Base-by-base conservation (phyloP, 2,797 vertebrate genomes). In the Gadopsis marmoratus region DNA sequence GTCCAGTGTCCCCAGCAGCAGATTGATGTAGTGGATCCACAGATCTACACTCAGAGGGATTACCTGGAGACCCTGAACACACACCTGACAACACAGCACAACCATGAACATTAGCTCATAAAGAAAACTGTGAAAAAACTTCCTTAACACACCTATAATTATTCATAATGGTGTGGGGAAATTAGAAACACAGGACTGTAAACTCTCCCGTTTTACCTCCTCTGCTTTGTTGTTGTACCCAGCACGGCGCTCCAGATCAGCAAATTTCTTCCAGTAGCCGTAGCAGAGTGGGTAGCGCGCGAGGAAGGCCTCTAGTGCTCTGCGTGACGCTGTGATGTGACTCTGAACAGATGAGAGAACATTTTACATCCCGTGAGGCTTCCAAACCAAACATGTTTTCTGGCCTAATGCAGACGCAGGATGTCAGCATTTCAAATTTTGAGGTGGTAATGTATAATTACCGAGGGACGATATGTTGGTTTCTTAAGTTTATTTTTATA, bases 211-310 rank as follows among this genome's bases (percentile, higher is more conserved):
- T 2, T 59, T 64, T 83, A 97, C 97, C 96, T 97, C 96, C 79
- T 96, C 95, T 0, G 96, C 93, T 67, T 95, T 94, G 31, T 86
- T 72, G 62, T 87, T 80, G 82, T 92, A 84, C 1, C 94, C 95
- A 0, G 93, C 91, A 0, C 95, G 95, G 1, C 96, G 95, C 69
- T 97, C 96, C 81, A 97, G 87, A 82, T 97, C 97, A 0, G 95
- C 94, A 75, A 93, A 97, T 73, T 97, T 97, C 81, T 96, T 97
- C 97, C 97, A 97, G 87, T 97, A 97, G 64, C 96, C 96, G 0
- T 97, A 97, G 84, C 97, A 97, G 31, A 97, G 95, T 0, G 97
- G 97, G 70, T 96, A 97, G 8, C 91, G 92, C 1, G 21, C 13
- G 16, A 97, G 95, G 71, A 97, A 97, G 11, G 94, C 94, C 26